Conservation (phyloP, 2,797 vertebrate species). For the Benthosema pterotum region DNA sequence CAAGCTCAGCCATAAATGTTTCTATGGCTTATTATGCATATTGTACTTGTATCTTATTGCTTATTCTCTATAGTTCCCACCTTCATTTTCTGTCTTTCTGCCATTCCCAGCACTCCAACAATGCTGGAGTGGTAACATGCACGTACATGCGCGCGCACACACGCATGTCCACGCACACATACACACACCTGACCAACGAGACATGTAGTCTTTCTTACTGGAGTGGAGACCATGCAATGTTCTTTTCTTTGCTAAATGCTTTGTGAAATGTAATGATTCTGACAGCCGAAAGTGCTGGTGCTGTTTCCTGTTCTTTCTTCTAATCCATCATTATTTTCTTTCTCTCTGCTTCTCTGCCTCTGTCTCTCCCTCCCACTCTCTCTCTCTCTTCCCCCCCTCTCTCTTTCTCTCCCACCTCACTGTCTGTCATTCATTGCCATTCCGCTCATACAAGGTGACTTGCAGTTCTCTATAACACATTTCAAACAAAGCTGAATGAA, state of each 20-base stretch:
- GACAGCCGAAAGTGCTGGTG: constrained; percentile 32
- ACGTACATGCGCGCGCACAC: no score
- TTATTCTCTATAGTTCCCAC: no score
- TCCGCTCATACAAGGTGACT: constrained; percentile 67
- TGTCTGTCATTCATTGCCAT: constrained; percentile 33
- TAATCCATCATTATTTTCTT: background rate
- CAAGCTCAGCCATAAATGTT: no score
- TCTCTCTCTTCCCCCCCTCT: constrained; percentile 9
- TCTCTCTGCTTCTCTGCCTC: constrained; percentile 2
- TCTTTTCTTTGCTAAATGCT: constrained; percentile 35
- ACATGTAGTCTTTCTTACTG: constrained; percentile 13
- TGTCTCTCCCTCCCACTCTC: constrained; percentile 7
- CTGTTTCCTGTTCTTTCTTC: constrained; percentile 16
- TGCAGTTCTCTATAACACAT: constrained; percentile 38
- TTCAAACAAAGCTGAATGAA: constrained; percentile 40
- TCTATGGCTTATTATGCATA: no score
- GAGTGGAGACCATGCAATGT: constrained; percentile 41
- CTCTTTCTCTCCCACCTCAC: constrained; percentile 2
- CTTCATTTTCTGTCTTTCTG: no score
- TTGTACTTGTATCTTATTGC: no score
- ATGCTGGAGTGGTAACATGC: no score
- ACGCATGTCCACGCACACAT: no score
- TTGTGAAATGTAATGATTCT: constrained; percentile 35
- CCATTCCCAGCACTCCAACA: no score
- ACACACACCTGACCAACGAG: background rate